phyloP scores from a whole-genome alignment of 1,140 invertebrate genomes.

The Ceratitis capitata region DNA sequence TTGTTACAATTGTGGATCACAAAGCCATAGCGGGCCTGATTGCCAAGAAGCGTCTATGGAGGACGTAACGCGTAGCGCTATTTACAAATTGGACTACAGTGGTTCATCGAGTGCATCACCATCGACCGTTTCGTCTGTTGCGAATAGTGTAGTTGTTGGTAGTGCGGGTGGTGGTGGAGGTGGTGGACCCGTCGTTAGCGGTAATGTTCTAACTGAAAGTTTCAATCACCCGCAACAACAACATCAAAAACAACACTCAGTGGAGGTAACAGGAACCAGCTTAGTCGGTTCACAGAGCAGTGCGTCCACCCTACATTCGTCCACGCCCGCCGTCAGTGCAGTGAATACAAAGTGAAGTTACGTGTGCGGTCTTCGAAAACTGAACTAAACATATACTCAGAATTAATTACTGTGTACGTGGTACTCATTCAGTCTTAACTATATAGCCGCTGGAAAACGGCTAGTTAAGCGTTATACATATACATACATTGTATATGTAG shows the following conservation, averaged over 20 bases:
- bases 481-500: too few relatives aligned
- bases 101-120: constrained; percentile 53
- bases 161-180: not conserved
- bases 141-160: constrained; percentile 5
- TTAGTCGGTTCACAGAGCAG: not conserved
- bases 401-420: not conserved
- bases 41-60: constrained; percentile 89
- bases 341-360: constrained; percentile 29
- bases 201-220: not conserved
- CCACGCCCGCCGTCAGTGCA: not conserved
- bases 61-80: constrained; percentile 78
- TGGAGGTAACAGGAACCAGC: not conserved
- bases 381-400: constrained; percentile 1
- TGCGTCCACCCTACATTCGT: constrained; percentile 20
- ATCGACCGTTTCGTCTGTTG: constrained; percentile 40
- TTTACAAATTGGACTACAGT: constrained; percentile 72
- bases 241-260: constrained; percentile 38
- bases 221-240: not conserved
- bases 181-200: not conserved
- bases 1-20: constrained; percentile 81
- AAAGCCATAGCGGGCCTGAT: constrained; percentile 80
- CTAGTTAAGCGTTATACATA: not conserved
- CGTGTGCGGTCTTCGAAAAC: not conserved
- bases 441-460: not conserved
- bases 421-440: not conserved